Percentiles rank a stretch among this genome's conserved stretches.
Conservation (phyloP, 2,888 invertebrate genomes). For the Dasysyrphus tricinctus region DNA sequence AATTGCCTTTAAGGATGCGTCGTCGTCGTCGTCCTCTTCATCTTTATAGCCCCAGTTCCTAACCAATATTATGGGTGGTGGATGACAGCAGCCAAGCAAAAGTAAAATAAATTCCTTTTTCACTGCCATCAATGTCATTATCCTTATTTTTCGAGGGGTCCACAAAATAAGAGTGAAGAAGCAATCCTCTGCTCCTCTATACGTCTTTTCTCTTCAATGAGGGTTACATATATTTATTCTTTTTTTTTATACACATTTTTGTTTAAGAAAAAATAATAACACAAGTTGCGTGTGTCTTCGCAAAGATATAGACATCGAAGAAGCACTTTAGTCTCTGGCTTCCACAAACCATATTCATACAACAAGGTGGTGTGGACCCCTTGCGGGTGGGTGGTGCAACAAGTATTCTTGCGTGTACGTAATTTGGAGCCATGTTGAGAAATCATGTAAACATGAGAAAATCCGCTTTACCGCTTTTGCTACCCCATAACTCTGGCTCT, state of each 20-base stretch:
- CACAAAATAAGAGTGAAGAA: conserved; percentile 67
- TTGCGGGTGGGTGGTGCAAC: conserved; percentile 62
- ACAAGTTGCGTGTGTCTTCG: conserved; percentile 51
- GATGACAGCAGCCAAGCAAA: conserved; percentile 45
- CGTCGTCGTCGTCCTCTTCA: conserved; percentile 48
- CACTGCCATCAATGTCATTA: conserved; percentile 74
- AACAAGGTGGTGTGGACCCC: not conserved
- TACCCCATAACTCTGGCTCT: conserved; percentile 43
- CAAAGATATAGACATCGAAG: conserved; percentile 44
- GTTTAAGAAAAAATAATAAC: conserved; percentile 40
- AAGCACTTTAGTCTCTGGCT: conserved; percentile 52
- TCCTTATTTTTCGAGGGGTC: conserved; percentile 67
- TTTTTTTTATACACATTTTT: conserved; percentile 17
- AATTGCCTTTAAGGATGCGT: conserved; percentile 67
- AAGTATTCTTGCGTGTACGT: conserved; percentile 66
- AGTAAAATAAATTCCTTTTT: conserved; percentile 61
- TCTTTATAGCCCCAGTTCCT: conserved; percentile 19
- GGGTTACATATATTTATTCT: conserved; percentile 18
- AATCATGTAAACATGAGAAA: conserved; percentile 74
- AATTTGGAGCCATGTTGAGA: conserved; percentile 74
- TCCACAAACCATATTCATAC: conserved; percentile 4
- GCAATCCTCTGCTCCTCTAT: conserved; percentile 6
- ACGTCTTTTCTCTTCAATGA: conserved; percentile 8
- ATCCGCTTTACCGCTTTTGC: conserved; percentile 67
- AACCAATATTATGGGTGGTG: conserved; percentile 4